These are phyloP conservation scores for Gymnodraco acuticeps DNA, from an alignment of 2,797 vertebrate genomes.

Conservation along the genomic window DNA sequence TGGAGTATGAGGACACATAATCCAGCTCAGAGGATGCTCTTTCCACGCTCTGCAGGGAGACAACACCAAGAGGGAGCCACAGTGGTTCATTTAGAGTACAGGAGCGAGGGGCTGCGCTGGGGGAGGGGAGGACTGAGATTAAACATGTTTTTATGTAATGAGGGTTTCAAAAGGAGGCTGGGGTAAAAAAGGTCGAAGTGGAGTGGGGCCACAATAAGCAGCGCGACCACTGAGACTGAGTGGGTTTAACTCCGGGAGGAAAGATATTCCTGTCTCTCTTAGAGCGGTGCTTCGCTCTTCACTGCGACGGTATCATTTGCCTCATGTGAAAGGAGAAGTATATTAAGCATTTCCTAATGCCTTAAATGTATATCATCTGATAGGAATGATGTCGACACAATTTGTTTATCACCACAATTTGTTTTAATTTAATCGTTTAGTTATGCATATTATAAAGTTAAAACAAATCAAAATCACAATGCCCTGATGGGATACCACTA, in stretches of 20 bases:
- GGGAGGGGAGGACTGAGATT: constrained; percentile 70
- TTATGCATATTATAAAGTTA: background rate
- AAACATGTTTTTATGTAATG: constrained; percentile 81
- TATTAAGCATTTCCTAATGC: background rate
- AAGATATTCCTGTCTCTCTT: background rate
- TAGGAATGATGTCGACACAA: background rate
- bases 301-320: background rate
- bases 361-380: constrained; percentile 1
- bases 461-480: too few species aligned
- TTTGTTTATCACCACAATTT: background rate
- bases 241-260: constrained; percentile 36
- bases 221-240: background rate
- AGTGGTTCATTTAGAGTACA: constrained; percentile 63
- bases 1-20: constrained; percentile 71
- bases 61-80: constrained; percentile 37
- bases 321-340: background rate
- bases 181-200: constrained; percentile 55
- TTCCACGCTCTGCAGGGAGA: constrained; percentile 58
- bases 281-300: constrained; percentile 10
- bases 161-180: constrained; percentile 65
- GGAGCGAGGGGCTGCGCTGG: constrained; percentile 54
- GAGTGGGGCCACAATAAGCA: constrained; percentile 39
- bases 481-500: too few species aligned
- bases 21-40: constrained; percentile 76
- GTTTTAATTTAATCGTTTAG: background rate